phyloP scores from a whole-genome alignment of 2,888 invertebrate genomes.

The Pachliopta kotzebuea region DNA sequence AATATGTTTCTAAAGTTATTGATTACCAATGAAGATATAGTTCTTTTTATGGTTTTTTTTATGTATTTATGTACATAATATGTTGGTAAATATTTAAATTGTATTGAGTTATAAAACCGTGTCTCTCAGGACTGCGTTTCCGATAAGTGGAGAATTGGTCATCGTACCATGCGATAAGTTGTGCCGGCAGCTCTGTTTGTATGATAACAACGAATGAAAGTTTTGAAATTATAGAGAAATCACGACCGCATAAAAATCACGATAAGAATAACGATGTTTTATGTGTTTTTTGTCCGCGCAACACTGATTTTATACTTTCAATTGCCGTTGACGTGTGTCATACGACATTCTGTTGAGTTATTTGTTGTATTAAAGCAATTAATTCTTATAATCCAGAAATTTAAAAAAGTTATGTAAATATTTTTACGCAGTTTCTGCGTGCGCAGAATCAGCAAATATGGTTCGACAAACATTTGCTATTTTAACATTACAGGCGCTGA shows the following conservation, averaged over 20 bases:
- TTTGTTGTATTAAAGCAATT: too few species aligned
- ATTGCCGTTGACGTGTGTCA: background rate
- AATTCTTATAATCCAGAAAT: too few species aligned
- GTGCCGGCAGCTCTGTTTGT: conserved; percentile 14
- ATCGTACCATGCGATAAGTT: conserved; percentile 23
- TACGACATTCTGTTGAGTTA: too few species aligned
- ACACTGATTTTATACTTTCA: background rate
- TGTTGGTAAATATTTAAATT: background rate
- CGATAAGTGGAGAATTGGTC: conserved; percentile 24
- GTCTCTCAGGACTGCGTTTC: conserved; percentile 4
- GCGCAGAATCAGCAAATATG: conserved; percentile 2
- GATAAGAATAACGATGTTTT: conserved; percentile 1
- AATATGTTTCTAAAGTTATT: too few species aligned
- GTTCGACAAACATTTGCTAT: conserved; percentile 17
- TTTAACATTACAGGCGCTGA: conserved; percentile 18
- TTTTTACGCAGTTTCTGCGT: too few species aligned
- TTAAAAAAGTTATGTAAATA: too few species aligned
- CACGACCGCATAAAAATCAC: conserved; percentile 5
- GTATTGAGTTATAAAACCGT: conserved; percentile 15
- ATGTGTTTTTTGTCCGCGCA: background rate
- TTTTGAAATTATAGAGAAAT: conserved; percentile 19
- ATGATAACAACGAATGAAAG: conserved; percentile 20
- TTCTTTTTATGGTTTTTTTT: too few species aligned
- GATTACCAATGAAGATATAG: too few species aligned
- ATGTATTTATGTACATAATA: too few species aligned